These are phyloP conservation scores for Heliocidaris erythrogramma DNA, from an alignment of 35 echinoderm and acorn worm species.

Conservation along the genomic window DNA sequence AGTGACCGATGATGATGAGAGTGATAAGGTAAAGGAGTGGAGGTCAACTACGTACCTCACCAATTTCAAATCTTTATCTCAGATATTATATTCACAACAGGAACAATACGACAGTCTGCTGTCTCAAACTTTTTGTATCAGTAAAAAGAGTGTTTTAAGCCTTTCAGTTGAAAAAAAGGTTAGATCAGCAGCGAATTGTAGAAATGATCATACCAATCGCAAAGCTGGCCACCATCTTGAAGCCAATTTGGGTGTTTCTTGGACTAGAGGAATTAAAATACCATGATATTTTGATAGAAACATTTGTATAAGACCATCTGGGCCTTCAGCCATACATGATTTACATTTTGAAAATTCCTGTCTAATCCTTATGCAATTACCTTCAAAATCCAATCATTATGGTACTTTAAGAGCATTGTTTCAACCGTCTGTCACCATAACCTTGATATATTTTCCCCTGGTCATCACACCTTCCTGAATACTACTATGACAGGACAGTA, in stretches of 20 bases:
- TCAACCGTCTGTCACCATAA: neutral
- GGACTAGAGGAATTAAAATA: too few relatives aligned
- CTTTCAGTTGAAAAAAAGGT: neutral
- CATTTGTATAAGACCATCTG: too few relatives aligned
- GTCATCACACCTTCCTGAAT: neutral
- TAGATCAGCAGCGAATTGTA: too few relatives aligned
- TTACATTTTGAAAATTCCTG: too few relatives aligned
- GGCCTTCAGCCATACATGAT: too few relatives aligned
- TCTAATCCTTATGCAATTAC: too few relatives aligned
- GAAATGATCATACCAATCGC: too few relatives aligned
- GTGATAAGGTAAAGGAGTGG: neutral
- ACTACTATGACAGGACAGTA: neutral
- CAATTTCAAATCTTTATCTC: neutral
- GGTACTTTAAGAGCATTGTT: too few relatives aligned
- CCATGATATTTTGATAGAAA: too few relatives aligned
- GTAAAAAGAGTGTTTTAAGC: neutral
- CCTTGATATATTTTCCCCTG: neutral
- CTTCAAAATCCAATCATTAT: too few relatives aligned
- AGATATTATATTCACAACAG: neutral
- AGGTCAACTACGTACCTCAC: neutral
- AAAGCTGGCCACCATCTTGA: too few relatives aligned
- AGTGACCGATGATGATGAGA: neutral
- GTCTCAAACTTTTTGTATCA: neutral
- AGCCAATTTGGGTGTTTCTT: too few relatives aligned
- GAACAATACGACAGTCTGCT: neutral